These are phyloP conservation scores for Muscina levida DNA, from an alignment of 2,888 invertebrate genomes.

Conservation along the genomic window DNA sequence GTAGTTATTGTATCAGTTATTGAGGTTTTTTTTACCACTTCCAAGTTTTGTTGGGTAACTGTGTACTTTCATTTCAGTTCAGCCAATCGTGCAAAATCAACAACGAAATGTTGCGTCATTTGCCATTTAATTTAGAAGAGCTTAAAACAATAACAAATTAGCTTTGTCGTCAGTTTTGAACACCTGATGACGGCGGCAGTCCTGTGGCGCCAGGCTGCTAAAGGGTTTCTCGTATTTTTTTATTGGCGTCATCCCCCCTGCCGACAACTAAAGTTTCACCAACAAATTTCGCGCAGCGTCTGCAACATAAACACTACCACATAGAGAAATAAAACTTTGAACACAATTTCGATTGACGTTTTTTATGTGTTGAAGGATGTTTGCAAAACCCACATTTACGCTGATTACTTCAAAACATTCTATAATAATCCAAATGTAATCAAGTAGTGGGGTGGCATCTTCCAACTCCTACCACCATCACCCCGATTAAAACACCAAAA, in stretches of 20 bases:
- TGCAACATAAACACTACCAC: background rate
- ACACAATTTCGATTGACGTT: background rate
- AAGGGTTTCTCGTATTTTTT: too few relatives aligned
- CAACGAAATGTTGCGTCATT: background rate
- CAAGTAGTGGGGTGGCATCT: too few relatives aligned
- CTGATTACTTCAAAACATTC: background rate
- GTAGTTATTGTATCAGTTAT: too few relatives aligned
- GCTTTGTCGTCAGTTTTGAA: background rate
- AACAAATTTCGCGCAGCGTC: background rate
- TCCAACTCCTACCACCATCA: background rate
- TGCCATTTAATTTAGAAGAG: background rate
- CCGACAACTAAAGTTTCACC: too few relatives aligned
- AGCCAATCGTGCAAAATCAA: too few relatives aligned
- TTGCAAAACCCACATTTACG: background rate
- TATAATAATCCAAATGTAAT: too few relatives aligned
- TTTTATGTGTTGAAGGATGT: background rate
- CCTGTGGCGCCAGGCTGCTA: too few relatives aligned
- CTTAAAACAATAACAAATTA: background rate
- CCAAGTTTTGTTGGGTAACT: too few relatives aligned
- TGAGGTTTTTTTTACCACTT: too few relatives aligned
- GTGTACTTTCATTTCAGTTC: too few relatives aligned
- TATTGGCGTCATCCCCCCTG: too few relatives aligned
- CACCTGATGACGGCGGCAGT: background rate
- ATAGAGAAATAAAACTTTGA: background rate
- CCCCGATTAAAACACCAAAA: too few relatives aligned